These are phyloP conservation scores for Chloropsis hardwickii DNA, from an alignment of 2,113 vertebrate genomes.

Conservation along the genomic window DNA sequence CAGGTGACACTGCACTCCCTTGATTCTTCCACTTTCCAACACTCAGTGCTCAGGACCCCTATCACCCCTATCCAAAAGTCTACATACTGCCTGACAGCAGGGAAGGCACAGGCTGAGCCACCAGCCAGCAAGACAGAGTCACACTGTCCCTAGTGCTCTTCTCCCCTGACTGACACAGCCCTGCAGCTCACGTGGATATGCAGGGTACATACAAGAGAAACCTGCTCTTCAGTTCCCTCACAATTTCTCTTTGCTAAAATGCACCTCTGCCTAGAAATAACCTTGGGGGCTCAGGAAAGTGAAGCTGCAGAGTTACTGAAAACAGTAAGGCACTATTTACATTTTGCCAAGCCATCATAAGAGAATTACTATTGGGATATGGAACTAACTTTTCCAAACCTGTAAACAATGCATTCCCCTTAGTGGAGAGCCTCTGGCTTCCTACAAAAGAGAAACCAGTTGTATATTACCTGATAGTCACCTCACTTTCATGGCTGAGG, in stretches of 20 bases:
- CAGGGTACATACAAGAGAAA: accelerated
- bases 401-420: not conserved
- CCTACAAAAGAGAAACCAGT: not conserved
- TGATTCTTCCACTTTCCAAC: not conserved
- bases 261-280: not conserved
- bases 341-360: not conserved
- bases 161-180: not conserved
- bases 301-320: not conserved
- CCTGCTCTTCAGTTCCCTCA: not conserved
- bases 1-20: not conserved
- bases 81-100: not conserved
- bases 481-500: not conserved
- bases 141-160: not conserved
- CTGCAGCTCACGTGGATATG: not conserved
- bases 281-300: not conserved
- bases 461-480: not conserved
- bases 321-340: not conserved
- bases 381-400: not conserved
- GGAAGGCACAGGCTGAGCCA: not conserved
- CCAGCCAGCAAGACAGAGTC: not conserved
- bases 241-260: not conserved
- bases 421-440: not conserved
- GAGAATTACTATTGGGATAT: not conserved
- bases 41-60: not conserved
- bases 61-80: not conserved